Conservation (phyloP, 1,140 invertebrate genomes). For the Fopius arisanus region DNA sequence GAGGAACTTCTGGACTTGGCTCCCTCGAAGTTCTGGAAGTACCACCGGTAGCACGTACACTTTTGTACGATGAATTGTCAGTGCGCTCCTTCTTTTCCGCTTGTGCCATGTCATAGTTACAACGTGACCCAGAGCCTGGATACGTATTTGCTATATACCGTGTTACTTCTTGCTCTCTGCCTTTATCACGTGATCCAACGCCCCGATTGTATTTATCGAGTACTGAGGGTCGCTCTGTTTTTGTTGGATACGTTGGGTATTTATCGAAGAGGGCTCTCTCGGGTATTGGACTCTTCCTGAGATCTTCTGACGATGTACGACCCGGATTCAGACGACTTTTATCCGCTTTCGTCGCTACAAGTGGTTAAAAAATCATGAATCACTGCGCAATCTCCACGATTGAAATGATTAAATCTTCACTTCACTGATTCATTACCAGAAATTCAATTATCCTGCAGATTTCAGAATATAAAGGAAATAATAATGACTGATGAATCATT, state of each 20-base stretch:
- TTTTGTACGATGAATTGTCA: conserved; percentile 48
- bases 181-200: conserved; percentile 49
- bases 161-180: conserved; percentile 50
- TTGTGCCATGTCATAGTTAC: conserved; percentile 43
- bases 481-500: no score
- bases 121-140: conserved; percentile 44
- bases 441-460: no score
- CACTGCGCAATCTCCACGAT: no score
- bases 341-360: no score
- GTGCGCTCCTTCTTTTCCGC: conserved; percentile 48
- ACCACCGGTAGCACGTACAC: conserved; percentile 43
- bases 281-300: conserved; percentile 50
- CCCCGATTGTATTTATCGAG: conserved; percentile 54
- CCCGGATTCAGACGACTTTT: conserved; percentile 50
- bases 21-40: conserved; percentile 51
- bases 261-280: conserved; percentile 55
- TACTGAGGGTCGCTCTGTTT: conserved; percentile 53
- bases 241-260: conserved; percentile 50
- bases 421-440: no score
- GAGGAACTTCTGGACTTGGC: conserved; percentile 53
- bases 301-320: conserved; percentile 50
- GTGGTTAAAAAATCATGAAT: no score
- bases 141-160: conserved; percentile 53
- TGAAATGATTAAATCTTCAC: no score
- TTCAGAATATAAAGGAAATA: no score